phyloP scores from a whole-genome alignment of 2,888 invertebrate genomes.

The Melieria crassipennis region DNA sequence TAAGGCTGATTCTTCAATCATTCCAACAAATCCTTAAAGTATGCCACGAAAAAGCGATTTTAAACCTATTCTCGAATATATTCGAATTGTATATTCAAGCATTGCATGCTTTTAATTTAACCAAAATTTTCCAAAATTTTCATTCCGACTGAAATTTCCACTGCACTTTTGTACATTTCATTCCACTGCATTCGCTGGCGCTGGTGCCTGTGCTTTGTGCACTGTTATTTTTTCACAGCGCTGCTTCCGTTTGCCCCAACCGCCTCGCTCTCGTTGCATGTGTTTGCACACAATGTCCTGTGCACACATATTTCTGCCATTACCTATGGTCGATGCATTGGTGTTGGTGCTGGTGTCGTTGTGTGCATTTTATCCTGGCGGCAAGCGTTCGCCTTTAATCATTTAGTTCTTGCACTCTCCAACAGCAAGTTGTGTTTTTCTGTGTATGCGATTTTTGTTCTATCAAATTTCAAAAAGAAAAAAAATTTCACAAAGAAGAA shows the following conservation, averaged over 20 bases:
- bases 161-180: not conserved
- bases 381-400: conserved; percentile 56
- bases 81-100: too few relatives aligned
- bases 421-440: conserved; percentile 66
- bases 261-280: too few relatives aligned
- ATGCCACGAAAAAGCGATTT: too few relatives aligned
- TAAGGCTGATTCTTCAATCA: too few relatives aligned
- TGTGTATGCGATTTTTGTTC: conserved; percentile 41
- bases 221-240: not conserved
- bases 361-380: conserved; percentile 49
- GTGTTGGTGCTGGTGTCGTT: conserved; percentile 8
- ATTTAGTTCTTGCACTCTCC: conserved; percentile 68
- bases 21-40: too few relatives aligned
- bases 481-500: conserved; percentile 6
- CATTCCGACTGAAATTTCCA: too few relatives aligned
- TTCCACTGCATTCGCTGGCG: not conserved
- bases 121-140: too few relatives aligned
- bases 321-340: not conserved
- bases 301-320: not conserved
- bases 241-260: too few relatives aligned
- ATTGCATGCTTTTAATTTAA: too few relatives aligned
- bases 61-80: too few relatives aligned
- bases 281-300: too few relatives aligned
- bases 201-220: not conserved
- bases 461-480: conserved; percentile 33